Base-by-base conservation (phyloP, 2,113 vertebrate species). In the Mesocricetus auratus region DNA sequence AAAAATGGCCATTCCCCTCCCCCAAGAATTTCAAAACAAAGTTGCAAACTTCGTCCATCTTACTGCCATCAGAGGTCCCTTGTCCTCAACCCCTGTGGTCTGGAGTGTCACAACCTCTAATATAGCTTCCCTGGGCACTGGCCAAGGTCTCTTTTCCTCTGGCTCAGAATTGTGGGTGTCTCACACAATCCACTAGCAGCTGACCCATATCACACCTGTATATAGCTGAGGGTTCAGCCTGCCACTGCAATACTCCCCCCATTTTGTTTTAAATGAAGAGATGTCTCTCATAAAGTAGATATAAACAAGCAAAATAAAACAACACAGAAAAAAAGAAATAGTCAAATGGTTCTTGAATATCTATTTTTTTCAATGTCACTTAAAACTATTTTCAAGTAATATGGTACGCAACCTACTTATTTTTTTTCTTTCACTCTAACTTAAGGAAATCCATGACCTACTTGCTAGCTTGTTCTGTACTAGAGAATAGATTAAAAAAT, bases 321-420 rank as follows among this genome's bases (percentile, higher is more conserved):
- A 39, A 22, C 21, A 85, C n/a, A 73, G 19, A 47, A 29, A 39
- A 15, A 36, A 29, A 33, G 42, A 86, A 22, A 90, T 7, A 66
- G 36, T 19, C 36, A 66, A 74, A 58, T 89, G 53, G 13, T 93
- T 95, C 24, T 79, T 45, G 64, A 82, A 60, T 77, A 90, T 92
- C 5, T 19, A 0, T 74, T 50, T 92, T 19, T 92, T 29, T 31
- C 47, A 45, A 29, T 74, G 33, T 66, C 78, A 94, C 64, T 83
- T 81, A 90, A 60, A 93, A 83, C 62, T 56, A 15, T 75, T 91
- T 96, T 94, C 60, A 93, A 86, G 77, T 87, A 45, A 1, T 19
- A 7, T 71, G 36, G 71, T 4, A 6, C 26, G 42, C 10, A 86
- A 53, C 85, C 24, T 75, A 89, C 50, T 93, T 73, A 10, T 58